Conservation (phyloP, 2,113 vertebrate genomes). For the Tragelaphus imberbis region DNA sequence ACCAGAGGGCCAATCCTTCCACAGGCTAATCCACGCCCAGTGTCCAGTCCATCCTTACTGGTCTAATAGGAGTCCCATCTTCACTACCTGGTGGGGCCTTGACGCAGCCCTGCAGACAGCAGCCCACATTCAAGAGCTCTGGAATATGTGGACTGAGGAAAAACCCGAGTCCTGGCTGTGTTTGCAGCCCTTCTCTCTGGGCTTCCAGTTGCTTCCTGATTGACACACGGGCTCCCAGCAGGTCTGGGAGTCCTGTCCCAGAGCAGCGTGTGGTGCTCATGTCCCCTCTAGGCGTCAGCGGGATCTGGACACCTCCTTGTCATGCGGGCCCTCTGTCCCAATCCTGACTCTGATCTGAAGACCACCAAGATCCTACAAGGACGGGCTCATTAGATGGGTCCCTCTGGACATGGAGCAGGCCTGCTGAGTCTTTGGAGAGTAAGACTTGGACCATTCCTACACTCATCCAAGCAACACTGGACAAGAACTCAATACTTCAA, state of each 20-base stretch:
- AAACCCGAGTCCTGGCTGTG: background rate
- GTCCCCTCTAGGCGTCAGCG: background rate
- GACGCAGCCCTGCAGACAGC: background rate
- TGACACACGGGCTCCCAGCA: background rate
- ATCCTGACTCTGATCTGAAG: background rate
- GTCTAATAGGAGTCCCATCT: background rate
- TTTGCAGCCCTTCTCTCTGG: background rate
- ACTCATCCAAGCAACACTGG: background rate
- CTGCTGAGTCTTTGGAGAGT: background rate
- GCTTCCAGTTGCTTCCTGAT: background rate
- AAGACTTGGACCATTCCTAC: background rate
- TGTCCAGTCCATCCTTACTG: background rate
- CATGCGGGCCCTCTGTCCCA: no score
- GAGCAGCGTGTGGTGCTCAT: background rate
- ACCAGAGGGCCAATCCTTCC: background rate
- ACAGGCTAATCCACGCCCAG: background rate
- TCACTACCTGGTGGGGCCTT: background rate
- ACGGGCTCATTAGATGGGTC: background rate
- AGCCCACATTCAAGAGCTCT: background rate
- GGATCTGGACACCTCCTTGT: background rate
- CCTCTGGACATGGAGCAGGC: background rate
- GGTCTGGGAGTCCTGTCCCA: background rate
- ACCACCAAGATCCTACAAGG: background rate
- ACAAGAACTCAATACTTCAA: background rate
- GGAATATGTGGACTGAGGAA: rapidly evolving